Evolutionary conservation across 2,113 vertebrate species (phyloP), one percentile per base, ranked within the genome.

Genomic region (Delphinapterus leucas): DNA sequence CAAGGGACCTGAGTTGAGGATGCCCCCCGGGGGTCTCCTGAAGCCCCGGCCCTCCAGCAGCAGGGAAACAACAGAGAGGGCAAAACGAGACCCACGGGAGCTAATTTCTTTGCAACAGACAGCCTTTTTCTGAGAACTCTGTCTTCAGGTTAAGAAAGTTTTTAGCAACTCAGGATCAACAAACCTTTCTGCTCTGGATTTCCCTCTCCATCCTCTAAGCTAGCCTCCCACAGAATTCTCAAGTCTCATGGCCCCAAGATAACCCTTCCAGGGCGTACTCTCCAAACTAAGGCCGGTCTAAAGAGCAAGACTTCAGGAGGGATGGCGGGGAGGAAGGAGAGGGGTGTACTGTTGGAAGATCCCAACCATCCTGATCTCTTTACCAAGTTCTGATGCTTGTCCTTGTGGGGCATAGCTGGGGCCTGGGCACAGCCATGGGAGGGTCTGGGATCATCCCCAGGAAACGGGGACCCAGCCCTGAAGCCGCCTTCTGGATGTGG

Each of bases 291-390:
- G 9, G 41, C 70, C 23, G 2, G 44, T 65, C 55, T 21, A 44
- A 31, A 49, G 20, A 20, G 61, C 5, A 55, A n/a, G 9, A 0
- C 18, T 81, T 36, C 8, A 3, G 65, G 58, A 41, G 15, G 31
- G 63, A 15, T 0, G 26, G 61, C 0, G 63, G 12, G 63, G 28
- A 15, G 82, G 68, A 5, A 2, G 20, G 38, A 18, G 41, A 14
- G 7, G 18, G 20, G 0, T 0, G 8, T 5, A 33, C 55, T 23
- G 9, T 1, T 0, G 9, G 23, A 1, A 33, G 28, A 44, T 44
- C 31, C 2, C 4, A 2, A 47, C n/a, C 58, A 0, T 31, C 10
- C n/a, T 5, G 6, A 25, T 0, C 8, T 33, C 49, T 53, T 26
- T 8, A 12, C 47, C 2, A 2, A 11, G 20, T 26, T 31, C 36